Conservation (phyloP, 2,113 vertebrate genomes). For the Tapirus terrestris region DNA sequence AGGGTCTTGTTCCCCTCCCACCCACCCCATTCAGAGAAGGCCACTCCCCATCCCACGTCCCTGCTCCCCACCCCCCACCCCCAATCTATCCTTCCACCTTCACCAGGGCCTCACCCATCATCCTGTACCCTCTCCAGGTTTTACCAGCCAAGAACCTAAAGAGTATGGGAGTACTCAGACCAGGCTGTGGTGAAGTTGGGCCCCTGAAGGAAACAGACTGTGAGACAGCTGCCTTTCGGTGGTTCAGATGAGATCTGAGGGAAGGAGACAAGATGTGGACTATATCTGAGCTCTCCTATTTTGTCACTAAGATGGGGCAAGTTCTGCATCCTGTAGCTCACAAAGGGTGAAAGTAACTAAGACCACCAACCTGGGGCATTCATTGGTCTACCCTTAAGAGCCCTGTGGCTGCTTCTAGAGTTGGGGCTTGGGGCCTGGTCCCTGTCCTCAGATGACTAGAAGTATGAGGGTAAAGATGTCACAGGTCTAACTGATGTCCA, state of each 20-base stretch:
- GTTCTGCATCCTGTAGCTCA: not conserved
- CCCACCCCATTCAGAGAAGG: slow-evolving; percentile 71
- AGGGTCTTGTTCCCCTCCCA: slow-evolving; percentile 80
- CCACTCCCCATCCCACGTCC: slow-evolving; percentile 58
- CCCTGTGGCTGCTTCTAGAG: not conserved
- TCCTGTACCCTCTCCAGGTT: slow-evolving; percentile 46
- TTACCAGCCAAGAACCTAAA: slow-evolving; percentile 33
- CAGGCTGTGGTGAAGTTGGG: slow-evolving; percentile 31
- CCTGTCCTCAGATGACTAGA: not conserved
- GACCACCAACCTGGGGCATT: not conserved
- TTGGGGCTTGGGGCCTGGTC: not conserved
- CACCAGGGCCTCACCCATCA: slow-evolving; percentile 52
- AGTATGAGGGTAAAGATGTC: not conserved
- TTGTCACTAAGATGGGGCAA: not conserved
- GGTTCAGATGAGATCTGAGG: slow-evolving; percentile 18
- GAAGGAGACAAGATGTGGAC: slow-evolving; percentile 35
- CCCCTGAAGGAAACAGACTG: slow-evolving; percentile 46
- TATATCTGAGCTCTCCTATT: not conserved
- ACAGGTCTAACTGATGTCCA: not conserved
- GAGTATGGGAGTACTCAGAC: slow-evolving; percentile 11
- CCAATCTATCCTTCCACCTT: slow-evolving; percentile 54
- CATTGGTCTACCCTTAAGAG: not conserved
- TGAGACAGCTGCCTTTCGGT: slow-evolving; percentile 13
- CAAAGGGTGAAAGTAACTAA: not conserved
- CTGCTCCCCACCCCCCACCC: slow-evolving; percentile 49